Base-by-base conservation (phyloP, 1,140 invertebrate genomes). In the Bursaphelenchus mucronatus region DNA sequence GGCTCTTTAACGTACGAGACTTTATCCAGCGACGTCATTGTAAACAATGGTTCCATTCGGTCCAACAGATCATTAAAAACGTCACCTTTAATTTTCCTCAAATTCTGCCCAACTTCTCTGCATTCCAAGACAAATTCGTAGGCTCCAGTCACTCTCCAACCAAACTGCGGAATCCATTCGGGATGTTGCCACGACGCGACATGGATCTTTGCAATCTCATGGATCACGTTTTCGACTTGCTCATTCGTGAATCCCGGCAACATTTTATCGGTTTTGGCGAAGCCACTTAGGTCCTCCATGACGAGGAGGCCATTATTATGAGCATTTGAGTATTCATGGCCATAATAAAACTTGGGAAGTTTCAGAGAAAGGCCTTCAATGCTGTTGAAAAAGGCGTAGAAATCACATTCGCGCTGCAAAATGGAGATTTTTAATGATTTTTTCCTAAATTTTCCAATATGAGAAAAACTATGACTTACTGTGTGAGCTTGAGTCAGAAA, bases 301-400 rank as follows among this genome's bases (percentile, higher is more conserved):
- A 73, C 73, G 15, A 73, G 66, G 40, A 73, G 39, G 9, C 71
- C 71, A 43, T 76, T 45, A 8, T 46, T 63, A 17, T 69, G 72
- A 11, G 53, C 39, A 5, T 49, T 49, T 49, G 52, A 61, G 56
- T 73, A 67, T 45, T 69, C 67, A 15, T 51, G 39, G 8, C 71
- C 74, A 47, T 65, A 73, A 11, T 70, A 73, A 45, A 66, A 75
- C 55, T 65, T 70, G 44, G 71, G 69, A 50, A 73, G 52, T 39
- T 76, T 70, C 8, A 75, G 30, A 21, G n/a, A 6, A 5, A 41
- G 0, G 40, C 66, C 62, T 21, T 30, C 30, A 30, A 30, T 30
- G 51, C 46, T 17, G 7, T 55, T 8, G 73, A 51, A 58, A 73
- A 76, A 21, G 50, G n/a, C n/a, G 69, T 73, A 73, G 19, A 76